phyloP scores from a whole-genome alignment of 2,888 invertebrate species.

The Eurois occulta region DNA sequence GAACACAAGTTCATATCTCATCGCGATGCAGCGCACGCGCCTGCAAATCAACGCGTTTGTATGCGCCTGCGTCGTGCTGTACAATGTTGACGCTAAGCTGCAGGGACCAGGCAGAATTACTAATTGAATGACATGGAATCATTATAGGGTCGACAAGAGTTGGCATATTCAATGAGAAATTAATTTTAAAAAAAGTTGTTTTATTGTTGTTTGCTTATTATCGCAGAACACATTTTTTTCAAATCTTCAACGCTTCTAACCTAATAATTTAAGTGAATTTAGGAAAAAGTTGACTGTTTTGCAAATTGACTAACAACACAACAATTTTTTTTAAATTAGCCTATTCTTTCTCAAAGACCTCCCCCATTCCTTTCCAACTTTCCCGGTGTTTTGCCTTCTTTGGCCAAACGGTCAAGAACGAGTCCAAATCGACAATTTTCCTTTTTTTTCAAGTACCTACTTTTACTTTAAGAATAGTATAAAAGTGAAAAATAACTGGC shows the following conservation, averaged over 20 bases:
- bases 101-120: conserved; percentile 42
- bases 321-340: not conserved
- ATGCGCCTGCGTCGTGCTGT: conserved; percentile 43
- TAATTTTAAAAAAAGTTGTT: not conserved
- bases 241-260: not conserved
- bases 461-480: not conserved
- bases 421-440: no score
- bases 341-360: no score
- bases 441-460: not conserved
- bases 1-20: conserved; percentile 39
- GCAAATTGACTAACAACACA: not conserved
- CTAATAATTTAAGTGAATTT: not conserved
- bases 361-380: no score
- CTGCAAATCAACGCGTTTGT: conserved; percentile 46
- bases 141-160: not conserved
- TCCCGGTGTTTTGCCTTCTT: no score
- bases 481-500: not conserved
- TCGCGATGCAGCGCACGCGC: conserved; percentile 49
- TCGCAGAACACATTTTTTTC: not conserved
- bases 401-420: no score
- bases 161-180: not conserved
- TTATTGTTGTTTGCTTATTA: not conserved
- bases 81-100: conserved; percentile 57
- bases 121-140: conserved; percentile 46
- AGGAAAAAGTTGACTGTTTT: not conserved